Conservation (phyloP, 1,140 invertebrate species). For the Lepidurus packardi region DNA sequence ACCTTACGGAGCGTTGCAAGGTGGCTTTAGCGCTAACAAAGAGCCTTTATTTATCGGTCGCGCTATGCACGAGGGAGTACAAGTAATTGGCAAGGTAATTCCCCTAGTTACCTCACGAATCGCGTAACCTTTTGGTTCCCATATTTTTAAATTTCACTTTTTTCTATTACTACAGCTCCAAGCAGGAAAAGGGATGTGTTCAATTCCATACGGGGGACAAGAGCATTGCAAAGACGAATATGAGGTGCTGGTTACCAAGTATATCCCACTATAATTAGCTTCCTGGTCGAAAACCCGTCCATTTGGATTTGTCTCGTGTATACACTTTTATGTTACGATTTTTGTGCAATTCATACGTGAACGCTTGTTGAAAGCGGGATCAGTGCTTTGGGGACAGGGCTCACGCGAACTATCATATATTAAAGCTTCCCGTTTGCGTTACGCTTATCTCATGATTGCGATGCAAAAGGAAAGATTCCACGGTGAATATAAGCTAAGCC, state of each 20-base stretch:
- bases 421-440: background rate
- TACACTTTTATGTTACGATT: background rate
- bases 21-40: constrained; percentile 30
- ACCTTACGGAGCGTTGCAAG: constrained; percentile 33
- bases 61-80: constrained; percentile 27
- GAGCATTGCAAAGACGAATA: constrained; percentile 51
- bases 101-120: background rate
- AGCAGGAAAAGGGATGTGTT: constrained; percentile 51
- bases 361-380: background rate
- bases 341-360: background rate
- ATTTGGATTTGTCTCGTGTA: background rate
- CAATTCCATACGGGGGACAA: constrained; percentile 54
- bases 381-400: background rate
- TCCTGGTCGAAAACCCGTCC: background rate
- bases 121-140: background rate
- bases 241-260: constrained; percentile 51
- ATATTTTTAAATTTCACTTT: background rate
- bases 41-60: constrained; percentile 34
- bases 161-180: constrained; percentile 43
- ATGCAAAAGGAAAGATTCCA: background rate
- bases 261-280: constrained; percentile 31
- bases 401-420: background rate
- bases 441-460: background rate
- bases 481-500: background rate
- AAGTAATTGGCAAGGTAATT: constrained; percentile 33